phyloP scores from a whole-genome alignment of 1,140 invertebrate genomes.

The Mycetomoellerius zeteki region DNA sequence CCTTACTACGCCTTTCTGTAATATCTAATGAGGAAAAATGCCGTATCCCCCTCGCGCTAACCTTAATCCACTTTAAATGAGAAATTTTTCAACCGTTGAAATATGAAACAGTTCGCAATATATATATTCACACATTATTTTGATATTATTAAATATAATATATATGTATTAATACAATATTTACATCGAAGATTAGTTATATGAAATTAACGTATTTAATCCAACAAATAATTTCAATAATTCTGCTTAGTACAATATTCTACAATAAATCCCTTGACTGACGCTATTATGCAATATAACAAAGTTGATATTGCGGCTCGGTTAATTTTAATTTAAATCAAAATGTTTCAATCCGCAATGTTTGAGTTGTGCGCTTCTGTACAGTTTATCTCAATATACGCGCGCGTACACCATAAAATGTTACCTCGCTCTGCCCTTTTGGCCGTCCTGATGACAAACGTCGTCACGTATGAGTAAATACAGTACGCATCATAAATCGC shows the following conservation, averaged over 20 bases:
- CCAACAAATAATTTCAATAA: conserved; percentile 50
- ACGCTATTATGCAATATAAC: conserved; percentile 46
- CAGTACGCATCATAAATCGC: conserved; percentile 31
- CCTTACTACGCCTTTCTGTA: neutral
- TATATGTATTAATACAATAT: neutral
- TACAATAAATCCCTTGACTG: conserved; percentile 55
- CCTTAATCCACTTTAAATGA: neutral
- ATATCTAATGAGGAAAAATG: conserved; percentile 26
- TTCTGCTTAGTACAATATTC: conserved; percentile 45
- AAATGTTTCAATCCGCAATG: conserved; percentile 47
- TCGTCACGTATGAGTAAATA: conserved; percentile 43
- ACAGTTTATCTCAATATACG: neutral
- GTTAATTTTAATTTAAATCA: conserved; percentile 64
- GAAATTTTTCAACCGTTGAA: neutral
- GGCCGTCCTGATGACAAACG: conserved; percentile 29
- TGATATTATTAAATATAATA: conserved; percentile 9
- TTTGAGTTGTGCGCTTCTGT: conserved; percentile 46
- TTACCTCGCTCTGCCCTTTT: neutral
- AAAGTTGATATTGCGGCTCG: conserved; percentile 43
- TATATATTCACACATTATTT: neutral
- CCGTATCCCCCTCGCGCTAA: neutral
- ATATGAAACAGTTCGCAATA: neutral
- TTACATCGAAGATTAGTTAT: conserved; percentile 27
- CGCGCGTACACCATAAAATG: conserved; percentile 1
- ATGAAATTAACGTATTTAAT: conserved; percentile 47